Percentiles rank a stretch among this genome's conserved stretches.
Conservation (phyloP, 2,113 vertebrate species). For the Ia io region DNA sequence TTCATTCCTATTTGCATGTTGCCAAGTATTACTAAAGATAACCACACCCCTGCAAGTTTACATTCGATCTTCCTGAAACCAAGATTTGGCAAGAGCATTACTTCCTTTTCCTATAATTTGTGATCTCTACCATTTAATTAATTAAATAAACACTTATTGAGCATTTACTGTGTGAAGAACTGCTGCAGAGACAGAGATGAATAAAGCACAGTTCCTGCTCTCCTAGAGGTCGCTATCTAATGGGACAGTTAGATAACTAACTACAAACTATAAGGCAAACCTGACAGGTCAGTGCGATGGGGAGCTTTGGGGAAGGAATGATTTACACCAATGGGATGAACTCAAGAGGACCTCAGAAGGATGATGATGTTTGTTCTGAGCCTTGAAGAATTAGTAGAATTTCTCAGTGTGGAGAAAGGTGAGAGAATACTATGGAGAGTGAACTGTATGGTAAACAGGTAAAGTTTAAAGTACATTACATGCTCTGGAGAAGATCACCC, state of each 20-base stretch:
- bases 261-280: not conserved
- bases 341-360: not conserved
- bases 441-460: not conserved
- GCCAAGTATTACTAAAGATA: not conserved
- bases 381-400: not conserved
- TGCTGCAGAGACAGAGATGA: not conserved
- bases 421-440: not conserved
- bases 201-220: not conserved
- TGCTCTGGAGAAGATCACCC: not conserved
- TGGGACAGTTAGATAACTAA: not conserved
- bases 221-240: not conserved
- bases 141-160: not conserved
- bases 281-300: not conserved
- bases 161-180: not conserved
- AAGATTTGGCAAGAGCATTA: not conserved
- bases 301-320: not conserved
- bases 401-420: not conserved
- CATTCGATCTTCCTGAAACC: not conserved
- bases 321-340: not conserved
- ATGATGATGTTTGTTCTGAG: not conserved
- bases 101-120: not conserved
- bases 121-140: not conserved
- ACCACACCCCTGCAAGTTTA: not conserved
- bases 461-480: not conserved
- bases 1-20: not conserved